A percentile compares a stretch with the other conserved stretches of the same genome.
Evolutionary conservation across 2,113 vertebrate genomes (phyloP).

Genomic region (Hyla sarda): DNA sequence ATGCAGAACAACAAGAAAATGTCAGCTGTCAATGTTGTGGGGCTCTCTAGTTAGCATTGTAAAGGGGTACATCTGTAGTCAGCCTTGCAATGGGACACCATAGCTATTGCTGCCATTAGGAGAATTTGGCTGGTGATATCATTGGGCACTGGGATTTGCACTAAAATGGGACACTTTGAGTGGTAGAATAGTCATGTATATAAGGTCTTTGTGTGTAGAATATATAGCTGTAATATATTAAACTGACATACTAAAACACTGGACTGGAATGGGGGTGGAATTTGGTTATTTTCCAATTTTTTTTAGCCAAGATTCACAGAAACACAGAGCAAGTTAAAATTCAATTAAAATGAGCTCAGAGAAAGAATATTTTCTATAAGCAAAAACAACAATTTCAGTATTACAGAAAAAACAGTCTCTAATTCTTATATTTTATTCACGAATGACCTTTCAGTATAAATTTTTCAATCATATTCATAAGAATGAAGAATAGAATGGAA

Average conservation of each 20-base stretch:
- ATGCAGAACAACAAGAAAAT: no score
- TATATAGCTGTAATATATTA: background rate
- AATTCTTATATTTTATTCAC: background rate
- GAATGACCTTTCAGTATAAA: background rate
- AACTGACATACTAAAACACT: background rate
- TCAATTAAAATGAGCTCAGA: background rate
- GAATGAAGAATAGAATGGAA: background rate
- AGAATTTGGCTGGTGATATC: no score
- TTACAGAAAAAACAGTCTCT: background rate
- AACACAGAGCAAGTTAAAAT: background rate
- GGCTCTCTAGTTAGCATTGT: no score
- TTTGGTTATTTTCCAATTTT: background rate
- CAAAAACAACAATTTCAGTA: background rate
- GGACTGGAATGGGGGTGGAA: background rate
- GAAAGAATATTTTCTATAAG: background rate
- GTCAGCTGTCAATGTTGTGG: no score
- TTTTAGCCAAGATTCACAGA: background rate
- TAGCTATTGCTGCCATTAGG: no score
- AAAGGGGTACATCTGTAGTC: no score
- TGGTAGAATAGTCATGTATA: background rate
- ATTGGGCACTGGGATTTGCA: no score
- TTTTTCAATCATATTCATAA: background rate
- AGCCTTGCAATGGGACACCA: no score
- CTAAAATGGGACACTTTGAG: no score
- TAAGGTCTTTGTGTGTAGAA: background rate